Conservation (phyloP, 2,113 vertebrate species). For the Grammomys dolichurus region DNA sequence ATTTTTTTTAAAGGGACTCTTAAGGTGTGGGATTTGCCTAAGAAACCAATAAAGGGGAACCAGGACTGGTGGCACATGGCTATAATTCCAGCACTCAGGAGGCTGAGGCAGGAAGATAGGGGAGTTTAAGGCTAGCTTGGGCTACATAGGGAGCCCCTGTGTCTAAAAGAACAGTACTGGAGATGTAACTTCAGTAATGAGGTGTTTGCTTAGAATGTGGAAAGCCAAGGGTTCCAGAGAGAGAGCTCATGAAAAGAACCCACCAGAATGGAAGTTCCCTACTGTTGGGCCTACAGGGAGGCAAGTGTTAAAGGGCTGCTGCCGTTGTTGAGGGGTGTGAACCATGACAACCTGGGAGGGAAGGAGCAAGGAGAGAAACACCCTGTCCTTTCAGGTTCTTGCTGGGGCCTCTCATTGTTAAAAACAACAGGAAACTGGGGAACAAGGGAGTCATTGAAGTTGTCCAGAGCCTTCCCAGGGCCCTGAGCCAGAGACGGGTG, state of each 20-base stretch:
- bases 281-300: neutral
- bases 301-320: neutral
- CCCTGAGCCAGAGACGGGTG: neutral
- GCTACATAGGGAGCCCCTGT: neutral
- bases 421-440: neutral
- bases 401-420: neutral
- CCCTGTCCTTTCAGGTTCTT: conserved; percentile 16
- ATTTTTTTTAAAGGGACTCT: neutral
- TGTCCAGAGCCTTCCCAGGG: neutral
- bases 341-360: neutral
- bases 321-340: neutral
- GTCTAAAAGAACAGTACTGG: neutral
- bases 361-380: neutral
- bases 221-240: neutral
- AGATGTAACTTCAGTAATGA: neutral
- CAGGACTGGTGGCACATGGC: neutral
- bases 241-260: neutral
- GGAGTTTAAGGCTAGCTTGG: neutral
- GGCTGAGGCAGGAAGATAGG: neutral
- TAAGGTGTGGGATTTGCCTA: neutral
- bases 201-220: neutral
- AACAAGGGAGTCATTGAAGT: conserved; percentile 51
- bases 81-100: neutral
- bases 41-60: neutral
- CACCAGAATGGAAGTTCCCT: neutral